These are phyloP conservation scores for Leptinotarsa lineolata DNA, from an alignment of 1,140 invertebrate species.

Conservation along the genomic window DNA sequence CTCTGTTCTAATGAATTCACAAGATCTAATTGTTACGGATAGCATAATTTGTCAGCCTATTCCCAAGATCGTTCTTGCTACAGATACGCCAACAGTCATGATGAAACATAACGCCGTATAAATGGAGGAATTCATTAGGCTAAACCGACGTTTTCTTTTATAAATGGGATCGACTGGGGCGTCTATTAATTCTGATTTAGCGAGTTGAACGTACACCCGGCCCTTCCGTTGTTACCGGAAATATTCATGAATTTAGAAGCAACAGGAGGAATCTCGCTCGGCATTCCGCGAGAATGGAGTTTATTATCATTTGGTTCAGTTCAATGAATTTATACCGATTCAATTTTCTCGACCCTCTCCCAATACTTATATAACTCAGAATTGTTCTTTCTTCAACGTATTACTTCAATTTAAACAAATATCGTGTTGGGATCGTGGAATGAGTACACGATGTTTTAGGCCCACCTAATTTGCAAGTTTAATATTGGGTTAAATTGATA, in stretches of 20 bases:
- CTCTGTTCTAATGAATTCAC: not conserved
- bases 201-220: not conserved
- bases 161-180: constrained; percentile 1
- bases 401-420: too few relatives aligned
- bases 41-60: not conserved
- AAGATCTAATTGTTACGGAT: not conserved
- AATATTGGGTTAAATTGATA: too few relatives aligned
- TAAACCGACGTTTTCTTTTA: not conserved
- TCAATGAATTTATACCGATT: too few relatives aligned
- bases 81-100: not conserved
- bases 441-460: too few relatives aligned
- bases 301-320: too few relatives aligned
- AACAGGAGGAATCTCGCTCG: not conserved
- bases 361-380: too few relatives aligned
- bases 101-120: not conserved
- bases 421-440: too few relatives aligned
- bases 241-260: constrained; percentile 1
- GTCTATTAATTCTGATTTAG: constrained; percentile 8
- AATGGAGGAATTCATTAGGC: constrained; percentile 2
- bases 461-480: too few relatives aligned
- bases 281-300: not conserved
- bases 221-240: not conserved
- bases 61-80: not conserved
- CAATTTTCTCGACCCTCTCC: too few relatives aligned
- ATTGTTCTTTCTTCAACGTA: too few relatives aligned